phyloP scores from a whole-genome alignment of 1,140 invertebrate genomes.

The Pararge aegeria region DNA sequence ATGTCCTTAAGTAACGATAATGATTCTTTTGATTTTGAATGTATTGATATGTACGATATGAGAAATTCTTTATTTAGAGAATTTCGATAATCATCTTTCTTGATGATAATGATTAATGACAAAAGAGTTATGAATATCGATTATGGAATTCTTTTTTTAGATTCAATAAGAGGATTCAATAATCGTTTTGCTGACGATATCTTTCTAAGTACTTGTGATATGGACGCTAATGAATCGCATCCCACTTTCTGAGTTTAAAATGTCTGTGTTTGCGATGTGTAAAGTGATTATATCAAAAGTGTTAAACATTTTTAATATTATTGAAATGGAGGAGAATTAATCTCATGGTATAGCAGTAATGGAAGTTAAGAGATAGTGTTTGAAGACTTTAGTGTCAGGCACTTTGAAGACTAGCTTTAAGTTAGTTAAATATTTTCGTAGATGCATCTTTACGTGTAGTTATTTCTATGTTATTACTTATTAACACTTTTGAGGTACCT shows the following conservation, averaged over 20 bases:
- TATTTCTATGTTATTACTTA: conserved; percentile 1
- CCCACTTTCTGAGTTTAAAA: neutral
- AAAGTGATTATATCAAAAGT: neutral
- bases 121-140: neutral
- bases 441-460: conserved; percentile 4
- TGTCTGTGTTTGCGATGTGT: neutral
- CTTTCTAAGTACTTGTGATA: conserved; percentile 8
- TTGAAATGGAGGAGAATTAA: conserved; percentile 5
- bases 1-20: conserved; percentile 29
- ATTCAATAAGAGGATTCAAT: neutral
- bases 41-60: neutral
- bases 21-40: conserved; percentile 7
- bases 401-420: conserved; percentile 20
- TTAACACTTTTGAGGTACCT: neutral
- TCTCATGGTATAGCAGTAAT: neutral
- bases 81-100: neutral
- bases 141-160: neutral
- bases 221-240: neutral
- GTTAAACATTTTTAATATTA: neutral
- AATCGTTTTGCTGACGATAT: conserved; percentile 4
- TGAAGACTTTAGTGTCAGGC: conserved; percentile 13
- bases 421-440: conserved; percentile 18
- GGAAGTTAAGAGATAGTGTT: conserved; percentile 11
- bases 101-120: neutral
- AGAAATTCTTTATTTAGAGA: neutral